Conservation (phyloP, 2,888 invertebrate genomes). For the Belgica antarctica region DNA sequence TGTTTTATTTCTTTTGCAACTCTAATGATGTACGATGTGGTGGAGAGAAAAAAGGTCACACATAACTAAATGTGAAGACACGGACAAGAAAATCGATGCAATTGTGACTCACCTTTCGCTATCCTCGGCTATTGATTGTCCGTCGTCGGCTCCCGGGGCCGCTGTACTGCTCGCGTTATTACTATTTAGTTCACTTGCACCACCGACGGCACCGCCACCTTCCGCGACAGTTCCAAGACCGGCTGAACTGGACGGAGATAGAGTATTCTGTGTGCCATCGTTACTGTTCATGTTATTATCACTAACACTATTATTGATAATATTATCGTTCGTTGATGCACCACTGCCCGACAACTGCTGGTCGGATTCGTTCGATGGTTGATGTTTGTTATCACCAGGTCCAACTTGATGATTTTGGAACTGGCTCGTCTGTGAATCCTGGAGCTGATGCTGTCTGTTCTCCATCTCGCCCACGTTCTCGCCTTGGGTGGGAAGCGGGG, state of each 20-base stretch:
- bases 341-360: slow-evolving; percentile 16
- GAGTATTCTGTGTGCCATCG: neutral
- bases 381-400: slow-evolving; percentile 21
- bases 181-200: slow-evolving; percentile 17
- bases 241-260: slow-evolving; percentile 40
- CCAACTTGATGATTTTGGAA: slow-evolving; percentile 16
- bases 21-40: no score
- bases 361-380: slow-evolving; percentile 19
- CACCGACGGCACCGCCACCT: slow-evolving; percentile 27
- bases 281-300: slow-evolving; percentile 24
- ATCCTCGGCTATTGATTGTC: slow-evolving; percentile 48
- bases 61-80: neutral
- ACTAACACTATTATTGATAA: slow-evolving; percentile 25
- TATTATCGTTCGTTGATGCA: slow-evolving; percentile 28
- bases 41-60: slow-evolving; percentile 12
- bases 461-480: neutral
- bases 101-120: slow-evolving; percentile 54
- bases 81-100: slow-evolving; percentile 16
- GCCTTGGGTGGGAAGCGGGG: neutral
- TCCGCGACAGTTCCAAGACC: slow-evolving; percentile 36
- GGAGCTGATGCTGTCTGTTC: slow-evolving; percentile 45
- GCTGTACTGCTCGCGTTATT: neutral
- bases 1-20: neutral
- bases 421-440: slow-evolving; percentile 37
- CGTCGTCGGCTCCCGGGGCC: slow-evolving; percentile 57